Percentiles rank a stretch among this genome's conserved stretches.
These are phyloP conservation scores for Catamblyrhynchus diadema DNA, from an alignment of 2,797 vertebrate species.

Conservation along the genomic window DNA sequence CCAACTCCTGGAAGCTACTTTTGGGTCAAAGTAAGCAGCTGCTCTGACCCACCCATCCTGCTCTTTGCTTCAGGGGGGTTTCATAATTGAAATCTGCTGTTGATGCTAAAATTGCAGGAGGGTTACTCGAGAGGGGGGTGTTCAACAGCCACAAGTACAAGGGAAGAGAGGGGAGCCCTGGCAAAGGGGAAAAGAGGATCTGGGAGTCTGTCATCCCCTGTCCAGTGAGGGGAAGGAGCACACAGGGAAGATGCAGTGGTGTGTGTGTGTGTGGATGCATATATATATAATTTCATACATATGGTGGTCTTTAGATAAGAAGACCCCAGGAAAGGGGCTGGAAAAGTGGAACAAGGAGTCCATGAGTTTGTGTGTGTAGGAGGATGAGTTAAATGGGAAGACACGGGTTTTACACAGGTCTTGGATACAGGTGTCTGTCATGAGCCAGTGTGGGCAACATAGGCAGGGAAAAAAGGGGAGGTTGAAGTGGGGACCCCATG, in stretches of 20 bases:
- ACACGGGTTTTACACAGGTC: background rate
- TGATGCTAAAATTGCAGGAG: background rate
- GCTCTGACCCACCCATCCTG: background rate
- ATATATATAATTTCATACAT: background rate
- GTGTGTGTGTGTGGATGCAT: rapidly evolving
- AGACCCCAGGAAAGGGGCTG: background rate
- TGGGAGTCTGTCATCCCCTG: background rate
- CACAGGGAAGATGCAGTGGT: background rate
- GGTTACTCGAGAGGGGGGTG: background rate
- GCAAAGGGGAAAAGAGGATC: background rate
- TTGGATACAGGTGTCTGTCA: background rate
- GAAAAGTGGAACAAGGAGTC: background rate
- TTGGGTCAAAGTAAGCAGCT: background rate
- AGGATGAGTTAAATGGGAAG: background rate
- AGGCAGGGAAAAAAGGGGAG: background rate
- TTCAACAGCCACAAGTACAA: background rate
- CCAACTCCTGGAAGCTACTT: background rate
- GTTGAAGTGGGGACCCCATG: background rate
- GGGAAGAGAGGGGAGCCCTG: background rate
- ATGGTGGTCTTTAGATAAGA: background rate
- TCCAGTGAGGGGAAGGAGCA: background rate
- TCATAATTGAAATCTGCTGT: background rate
- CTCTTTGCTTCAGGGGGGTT: background rate
- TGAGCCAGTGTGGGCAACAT: background rate
- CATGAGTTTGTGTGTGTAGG: background rate